phyloP scores from a whole-genome alignment of 2,888 invertebrate genomes.

The Apeira syringaria region DNA sequence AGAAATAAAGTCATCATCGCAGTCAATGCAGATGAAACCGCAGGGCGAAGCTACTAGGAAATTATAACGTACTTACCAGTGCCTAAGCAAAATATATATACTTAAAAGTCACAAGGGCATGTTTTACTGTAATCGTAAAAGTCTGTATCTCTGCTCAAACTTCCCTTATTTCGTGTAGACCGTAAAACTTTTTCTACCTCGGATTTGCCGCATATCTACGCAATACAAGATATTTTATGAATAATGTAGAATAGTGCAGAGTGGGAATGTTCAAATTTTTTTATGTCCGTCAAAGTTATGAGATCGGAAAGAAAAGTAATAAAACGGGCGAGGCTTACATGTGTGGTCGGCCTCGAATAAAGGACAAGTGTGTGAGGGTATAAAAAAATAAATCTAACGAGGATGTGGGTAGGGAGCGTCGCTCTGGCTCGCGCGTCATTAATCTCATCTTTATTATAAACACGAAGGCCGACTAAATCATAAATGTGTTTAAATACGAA shows the following conservation, averaged over 20 bases:
- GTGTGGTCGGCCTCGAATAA: conserved; percentile 63
- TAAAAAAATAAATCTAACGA: conserved; percentile 62
- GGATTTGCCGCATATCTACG: conserved; percentile 19
- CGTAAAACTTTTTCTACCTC: conserved; percentile 23
- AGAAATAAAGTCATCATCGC: too few relatives aligned
- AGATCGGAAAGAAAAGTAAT: conserved; percentile 61
- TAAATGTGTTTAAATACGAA: conserved; percentile 62
- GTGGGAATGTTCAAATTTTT: conserved; percentile 41
- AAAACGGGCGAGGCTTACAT: conserved; percentile 57
- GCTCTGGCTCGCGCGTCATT: conserved; percentile 55
- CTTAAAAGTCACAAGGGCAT: background rate
- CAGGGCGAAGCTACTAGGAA: too few relatives aligned
- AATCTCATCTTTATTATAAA: conserved; percentile 78
- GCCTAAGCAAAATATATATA: too few relatives aligned
- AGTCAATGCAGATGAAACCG: too few relatives aligned
- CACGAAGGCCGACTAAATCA: conserved; percentile 67
- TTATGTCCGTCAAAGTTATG: conserved; percentile 41
- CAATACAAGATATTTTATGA: conserved; percentile 30
- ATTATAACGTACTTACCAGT: too few relatives aligned
- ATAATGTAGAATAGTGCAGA: conserved; percentile 37
- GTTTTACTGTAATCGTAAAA: background rate
- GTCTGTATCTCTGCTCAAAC: conserved; percentile 2
- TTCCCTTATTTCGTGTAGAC: conserved; percentile 10
- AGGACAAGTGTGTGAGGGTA: conserved; percentile 49
- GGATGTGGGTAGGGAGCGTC: conserved; percentile 58